Conservation (phyloP, 2,113 vertebrate genomes). For the Odocoileus hemionus region DNA sequence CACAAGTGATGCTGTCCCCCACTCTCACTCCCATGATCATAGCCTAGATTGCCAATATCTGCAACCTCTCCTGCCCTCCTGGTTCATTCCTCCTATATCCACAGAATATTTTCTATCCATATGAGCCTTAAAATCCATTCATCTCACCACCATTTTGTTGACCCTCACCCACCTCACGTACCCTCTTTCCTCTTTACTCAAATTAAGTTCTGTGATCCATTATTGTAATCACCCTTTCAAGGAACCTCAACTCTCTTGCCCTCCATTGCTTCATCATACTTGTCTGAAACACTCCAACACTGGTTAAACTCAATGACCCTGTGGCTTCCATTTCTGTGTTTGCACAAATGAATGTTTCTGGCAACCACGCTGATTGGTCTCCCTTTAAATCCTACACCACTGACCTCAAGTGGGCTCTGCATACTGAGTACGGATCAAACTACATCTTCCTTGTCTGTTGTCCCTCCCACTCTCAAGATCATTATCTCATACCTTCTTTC, state of each 20-base stretch:
- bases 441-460: background rate
- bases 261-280: background rate
- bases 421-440: background rate
- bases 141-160: too few relatives aligned
- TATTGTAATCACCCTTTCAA: background rate
- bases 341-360: background rate
- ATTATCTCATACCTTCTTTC: background rate
- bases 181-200: background rate
- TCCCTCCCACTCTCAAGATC: background rate
- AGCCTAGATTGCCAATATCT: background rate
- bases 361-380: background rate
- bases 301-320: background rate
- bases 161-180: background rate
- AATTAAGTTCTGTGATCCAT: background rate
- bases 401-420: background rate
- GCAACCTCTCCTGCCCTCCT: background rate
- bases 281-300: background rate
- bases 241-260: background rate
- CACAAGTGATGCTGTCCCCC: background rate
- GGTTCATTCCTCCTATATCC: background rate
- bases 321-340: background rate
- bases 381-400: background rate
- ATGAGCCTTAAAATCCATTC: background rate
- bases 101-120: background rate
- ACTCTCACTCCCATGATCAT: background rate